Conservation (phyloP, 2,797 vertebrate genomes). For the Gambusia yucatana region DNA sequence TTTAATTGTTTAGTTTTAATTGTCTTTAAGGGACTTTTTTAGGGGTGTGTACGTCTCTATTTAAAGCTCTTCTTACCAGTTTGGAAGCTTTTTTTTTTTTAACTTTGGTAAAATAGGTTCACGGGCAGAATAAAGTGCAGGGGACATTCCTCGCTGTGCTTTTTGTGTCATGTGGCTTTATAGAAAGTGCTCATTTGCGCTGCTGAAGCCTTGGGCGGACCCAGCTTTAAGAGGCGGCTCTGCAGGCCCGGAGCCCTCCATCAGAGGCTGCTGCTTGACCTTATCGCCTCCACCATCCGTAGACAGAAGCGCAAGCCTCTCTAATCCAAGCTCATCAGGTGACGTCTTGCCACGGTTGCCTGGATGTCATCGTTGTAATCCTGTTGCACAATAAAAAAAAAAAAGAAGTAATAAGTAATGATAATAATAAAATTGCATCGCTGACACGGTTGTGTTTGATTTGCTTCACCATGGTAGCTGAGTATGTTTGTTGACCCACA, state of each 20-base stretch:
- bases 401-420: neutral
- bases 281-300: slow-evolving; percentile 26
- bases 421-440: neutral
- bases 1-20: slow-evolving; percentile 19
- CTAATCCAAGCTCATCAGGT: slow-evolving; percentile 43
- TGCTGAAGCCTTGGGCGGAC: slow-evolving; percentile 71
- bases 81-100: slow-evolving; percentile 32
- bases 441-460: slow-evolving; percentile 14
- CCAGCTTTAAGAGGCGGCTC: slow-evolving; percentile 57
- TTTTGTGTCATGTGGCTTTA: slow-evolving; percentile 86
- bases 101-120: slow-evolving; percentile 59
- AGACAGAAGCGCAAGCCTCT: slow-evolving; percentile 25
- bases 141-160: slow-evolving; percentile 79
- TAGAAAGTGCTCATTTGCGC: slow-evolving; percentile 80
- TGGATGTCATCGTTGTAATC: slow-evolving; percentile 40
- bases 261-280: slow-evolving; percentile 34
- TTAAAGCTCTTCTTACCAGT: slow-evolving; percentile 41
- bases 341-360: slow-evolving; percentile 23
- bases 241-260: slow-evolving; percentile 49
- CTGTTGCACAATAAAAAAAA: slow-evolving; percentile 37
- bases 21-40: slow-evolving; percentile 36
- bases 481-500: slow-evolving; percentile 44
- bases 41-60: slow-evolving; percentile 32
- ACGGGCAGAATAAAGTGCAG: slow-evolving; percentile 69
- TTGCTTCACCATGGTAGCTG: slow-evolving; percentile 31